Base-by-base conservation (phyloP, 2,113 vertebrate genomes). In the Nicator chloris region DNA sequence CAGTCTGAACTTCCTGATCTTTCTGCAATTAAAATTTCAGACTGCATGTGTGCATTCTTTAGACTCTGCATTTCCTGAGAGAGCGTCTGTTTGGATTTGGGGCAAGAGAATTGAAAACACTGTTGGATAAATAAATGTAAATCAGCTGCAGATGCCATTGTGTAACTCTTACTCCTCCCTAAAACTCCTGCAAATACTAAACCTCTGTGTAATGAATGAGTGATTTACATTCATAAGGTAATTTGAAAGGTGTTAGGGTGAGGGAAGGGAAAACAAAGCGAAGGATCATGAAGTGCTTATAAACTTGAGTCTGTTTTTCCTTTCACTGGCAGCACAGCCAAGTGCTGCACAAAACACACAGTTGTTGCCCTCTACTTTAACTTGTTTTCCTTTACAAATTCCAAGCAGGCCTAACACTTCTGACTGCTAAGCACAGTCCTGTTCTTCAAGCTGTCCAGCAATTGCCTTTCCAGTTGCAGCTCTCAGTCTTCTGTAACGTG, bases 11-110 rank as follows among this genome's bases (percentile, higher is more conserved):
- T 83, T 94, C 49, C 76, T 69, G 31, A 88, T 91, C 72, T 88
- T 92, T 65, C 51, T 75, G 72, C 90, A 94, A 86, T 94, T 86
- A 96, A 92, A 81, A 94, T 90, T 96, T 94, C 90, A 95, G 82
- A 50, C 59, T 69, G 80, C 68, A 53, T 84, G 53, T 88, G 65
- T 68, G 51, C 22, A 0, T 92, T 85, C 84, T 94, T 95, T 82
- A 53, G 82, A 80, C 56, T 28, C 64, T 64, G 54, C 50, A 50
- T 87, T 90, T 75, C 45, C 61, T 60, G 40, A 75, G 72, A 93
- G 61, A 86, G 60, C 0, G 5, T 78, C 57, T 92, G 60, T 88
- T 95, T 93, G 60, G 64, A 78, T 93, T 96, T 95, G 61, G 72
- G 76, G 76, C 60, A 90, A 60, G 79, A 83, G 18, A 42, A 44